Evolutionary conservation across 2,113 vertebrate genomes (phyloP), one percentile per base, ranked within the genome.

Genomic region (Rhadina sibilatrix): DNA sequence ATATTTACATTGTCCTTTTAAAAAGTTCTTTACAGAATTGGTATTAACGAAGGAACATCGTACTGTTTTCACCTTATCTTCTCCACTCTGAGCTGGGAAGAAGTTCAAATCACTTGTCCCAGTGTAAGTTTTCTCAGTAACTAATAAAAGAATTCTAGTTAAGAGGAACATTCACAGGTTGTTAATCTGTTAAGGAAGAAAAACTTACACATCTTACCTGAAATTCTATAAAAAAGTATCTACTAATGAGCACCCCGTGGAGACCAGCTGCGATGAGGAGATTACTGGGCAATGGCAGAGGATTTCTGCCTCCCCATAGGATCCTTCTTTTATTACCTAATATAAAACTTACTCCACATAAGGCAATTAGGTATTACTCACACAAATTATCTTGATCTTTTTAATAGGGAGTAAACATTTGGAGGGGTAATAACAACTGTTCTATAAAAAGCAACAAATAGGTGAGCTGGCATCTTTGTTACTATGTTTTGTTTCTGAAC

Each of bases 311-410:
- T 84, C 68, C 27, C 17, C 1, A 1, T 33, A 63, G 72, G 81
- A 79, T 69, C 71, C 75, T 93, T 47, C 76, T 63, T 94, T 94
- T 93, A 96, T 64, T 74, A 87, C 83, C 80, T 20, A 66, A 42
- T 35, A 78, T 74, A 81, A 87, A 83, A 72, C 44, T 90, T 81
- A 78, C 37, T 59, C 89, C 72, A 63, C 38, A 70, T 23, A 87
- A 60, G 37, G 89, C n/a, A 81, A 44, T 7, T 37, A 40, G 16
- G 25, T 64, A 78, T 83, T 89, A 91, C 31, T 94, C 92, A 93
- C 23, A 83, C 52, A 28, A 66, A 64, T 87, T 89, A 92, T 59
- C 79, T 74, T 50, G 16, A 68, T 60, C 60, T 38, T 93, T 66
- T 83, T 38, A 90, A 80, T 2, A 80, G 28, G 14, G 13, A 77